Evolutionary conservation across 2,888 invertebrate species (phyloP), one percentile per base, ranked within the genome.

Genomic region (Epirrhoe alternata): DNA sequence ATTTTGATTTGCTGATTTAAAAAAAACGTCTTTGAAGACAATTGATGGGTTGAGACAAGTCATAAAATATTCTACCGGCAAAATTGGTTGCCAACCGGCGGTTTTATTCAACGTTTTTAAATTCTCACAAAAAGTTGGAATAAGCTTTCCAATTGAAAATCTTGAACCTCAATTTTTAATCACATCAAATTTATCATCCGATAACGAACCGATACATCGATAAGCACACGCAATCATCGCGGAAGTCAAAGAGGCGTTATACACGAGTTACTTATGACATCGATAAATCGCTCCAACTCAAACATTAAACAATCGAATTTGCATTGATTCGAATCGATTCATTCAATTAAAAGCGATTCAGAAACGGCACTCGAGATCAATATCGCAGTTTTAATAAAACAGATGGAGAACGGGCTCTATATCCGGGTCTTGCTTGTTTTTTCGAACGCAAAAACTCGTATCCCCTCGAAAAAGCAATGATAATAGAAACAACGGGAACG

Each of bases 301-400:
- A 83, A 89, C 86, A 80, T 86, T 80, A 80, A 85, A 85, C 82
- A 82, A 80, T 83, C 79, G 80, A 74, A 76, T 79, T 81, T 82
- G 83, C 81, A 82, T 84, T 82, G 81, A 83, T 83, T 79, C 74
- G 71, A 79, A 81, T 80, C 77, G 81, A 81, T 83, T 86, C 81
- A 86, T 89, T 89, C 86, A 89, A 89, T 89, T 88, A 87, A 86
- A 86, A 77, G 75, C 76, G 73, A 71, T 71, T 76, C 73, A 77
- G 81, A 77, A 86, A 83, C 81, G 77, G 74, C 80, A 79, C 82
- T 84, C 77, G 84, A 88, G 90, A 92, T 91, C 87, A 83, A 87
- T 90, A 91, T 92, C 90, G 84, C 85, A 83, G 86, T 88, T 91
- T 91, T 91, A 91, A 92, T 91, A 90, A 91, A 91, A 88, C 91